Evolutionary conservation across 1,140 invertebrate genomes (phyloP).

Genomic region (Riptortus pedestris): DNA sequence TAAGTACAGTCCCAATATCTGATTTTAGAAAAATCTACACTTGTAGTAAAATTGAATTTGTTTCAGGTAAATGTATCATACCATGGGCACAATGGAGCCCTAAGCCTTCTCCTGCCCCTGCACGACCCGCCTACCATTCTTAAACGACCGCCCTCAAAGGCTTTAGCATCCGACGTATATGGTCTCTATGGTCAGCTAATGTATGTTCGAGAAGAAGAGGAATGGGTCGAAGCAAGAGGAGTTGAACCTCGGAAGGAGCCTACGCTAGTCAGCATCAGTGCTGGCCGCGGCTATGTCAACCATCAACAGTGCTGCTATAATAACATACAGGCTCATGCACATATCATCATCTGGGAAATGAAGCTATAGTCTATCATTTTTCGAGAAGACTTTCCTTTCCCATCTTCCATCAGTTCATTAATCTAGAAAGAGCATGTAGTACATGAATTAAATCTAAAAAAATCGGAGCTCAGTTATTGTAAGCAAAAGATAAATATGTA

Average conservation of each 20-base stretch:
- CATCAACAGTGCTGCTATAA: conserved; percentile 59
- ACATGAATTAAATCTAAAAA: too few relatives aligned
- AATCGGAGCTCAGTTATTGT: too few relatives aligned
- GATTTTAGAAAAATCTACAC: too few relatives aligned
- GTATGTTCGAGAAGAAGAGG: conserved; percentile 71
- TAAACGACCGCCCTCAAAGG: conserved; percentile 37
- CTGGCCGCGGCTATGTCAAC: conserved; percentile 76
- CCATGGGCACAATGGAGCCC: conserved; percentile 83
- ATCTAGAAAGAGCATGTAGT: too few relatives aligned
- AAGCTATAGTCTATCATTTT: conserved; percentile 53
- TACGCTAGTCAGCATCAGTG: conserved; percentile 75
- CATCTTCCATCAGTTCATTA: too few relatives aligned
- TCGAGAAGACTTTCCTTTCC: too few relatives aligned
- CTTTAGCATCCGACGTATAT: conserved; percentile 70
- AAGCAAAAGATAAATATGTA: too few relatives aligned
- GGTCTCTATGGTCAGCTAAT: conserved; percentile 81
- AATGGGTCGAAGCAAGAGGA: conserved; percentile 56
- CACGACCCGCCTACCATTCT: conserved; percentile 37
- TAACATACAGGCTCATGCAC: conserved; percentile 64
- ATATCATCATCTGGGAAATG: conserved; percentile 83
- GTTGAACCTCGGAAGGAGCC: conserved; percentile 57
- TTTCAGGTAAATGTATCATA: conserved; percentile 65
- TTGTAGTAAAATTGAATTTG: too few relatives aligned
- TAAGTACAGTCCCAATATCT: too few relatives aligned
- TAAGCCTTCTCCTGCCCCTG: conserved; percentile 74